These are phyloP conservation scores for Melanargia galathea DNA, from an alignment of 2,888 invertebrate species.

Conservation along the genomic window DNA sequence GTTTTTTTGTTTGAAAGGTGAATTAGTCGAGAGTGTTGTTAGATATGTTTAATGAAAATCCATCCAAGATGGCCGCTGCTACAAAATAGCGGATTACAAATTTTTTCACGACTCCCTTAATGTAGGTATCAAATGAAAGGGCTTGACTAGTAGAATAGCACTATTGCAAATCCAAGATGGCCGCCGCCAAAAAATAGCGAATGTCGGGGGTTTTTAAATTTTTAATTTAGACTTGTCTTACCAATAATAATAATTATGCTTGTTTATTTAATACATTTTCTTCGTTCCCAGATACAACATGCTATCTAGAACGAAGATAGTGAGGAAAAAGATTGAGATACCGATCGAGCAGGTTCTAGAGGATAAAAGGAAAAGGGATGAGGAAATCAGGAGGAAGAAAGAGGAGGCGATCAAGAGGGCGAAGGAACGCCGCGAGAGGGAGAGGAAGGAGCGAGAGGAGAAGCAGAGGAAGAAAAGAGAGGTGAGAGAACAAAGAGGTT, in stretches of 20 bases:
- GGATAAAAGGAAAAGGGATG: constrained; percentile 67
- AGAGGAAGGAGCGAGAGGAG: constrained; percentile 62
- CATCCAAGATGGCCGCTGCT: too few relatives aligned
- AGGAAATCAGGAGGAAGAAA: constrained; percentile 55
- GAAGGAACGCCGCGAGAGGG: constrained; percentile 56
- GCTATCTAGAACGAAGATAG: constrained; percentile 71
- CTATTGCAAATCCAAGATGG: too few relatives aligned
- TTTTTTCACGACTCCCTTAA: too few relatives aligned
- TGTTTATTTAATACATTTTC: not conserved
- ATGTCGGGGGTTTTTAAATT: too few relatives aligned
- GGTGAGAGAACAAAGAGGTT: constrained; percentile 44
- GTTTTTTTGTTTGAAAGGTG: too few relatives aligned
- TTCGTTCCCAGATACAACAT: constrained; percentile 63
- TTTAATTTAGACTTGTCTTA: not conserved
- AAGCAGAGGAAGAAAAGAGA: constrained; percentile 71
- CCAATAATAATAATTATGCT: too few relatives aligned
- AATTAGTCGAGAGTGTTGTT: too few relatives aligned
- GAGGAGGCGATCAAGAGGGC: constrained; percentile 58
- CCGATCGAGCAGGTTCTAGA: constrained; percentile 72
- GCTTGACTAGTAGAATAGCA: too few relatives aligned
- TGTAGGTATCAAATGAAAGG: too few relatives aligned
- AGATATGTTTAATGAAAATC: too few relatives aligned
- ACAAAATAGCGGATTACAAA: too few relatives aligned
- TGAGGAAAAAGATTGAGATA: constrained; percentile 68
- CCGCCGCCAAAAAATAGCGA: too few relatives aligned